Base-by-base conservation (phyloP, 2,888 invertebrate species). In the Rhimphoctona megacephalus region DNA sequence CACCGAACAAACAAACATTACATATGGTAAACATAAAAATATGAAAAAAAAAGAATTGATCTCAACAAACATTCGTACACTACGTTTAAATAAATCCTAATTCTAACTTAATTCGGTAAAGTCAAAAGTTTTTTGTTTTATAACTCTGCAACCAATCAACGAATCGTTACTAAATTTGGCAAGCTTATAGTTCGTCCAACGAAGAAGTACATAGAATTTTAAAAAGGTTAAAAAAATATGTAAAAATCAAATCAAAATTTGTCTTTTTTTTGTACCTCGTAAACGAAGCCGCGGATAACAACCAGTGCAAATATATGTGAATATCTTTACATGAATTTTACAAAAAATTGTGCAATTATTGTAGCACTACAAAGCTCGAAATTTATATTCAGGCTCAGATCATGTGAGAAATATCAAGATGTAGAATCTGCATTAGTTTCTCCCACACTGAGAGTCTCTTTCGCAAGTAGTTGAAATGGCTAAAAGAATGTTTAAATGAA, bases 1-100 rank as follows among this genome's bases (percentile, higher is more conserved):
- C 61, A 17, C 39, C 6, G 33, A 69, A 76, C 61, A 82, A 76
- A 82, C 76, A 69, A 70, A n/a, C 43, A 76, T 49, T 54, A n/a
- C 17, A 19, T 36, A 25, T 52, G 52, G 22, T 25, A 57, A 1
- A 39, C 9, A 57, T 39, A 22, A 36, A 54, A 57, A 57, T 22
- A 25, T 22, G 4, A 22, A 33, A 17, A 52, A 17, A 33, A 33
- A n/a, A 8, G 19, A 54, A 54, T 36, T 30, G n/a, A 19, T 25
- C 17, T 4, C 49, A 3, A 46, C 4, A 49, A 49, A 49, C 3
- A 49, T 49, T 11, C 19, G 17, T 19, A 49, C 17, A 49, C 2
- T 2, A 46, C 19, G 49, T 19, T 49, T 17, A 1, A 49, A 49
- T 5, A 17, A 19, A 49, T 49, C 19, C 19, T 49, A 5, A 49